These are phyloP conservation scores for Gastrophysa polygoni DNA, from an alignment of 2,888 invertebrate genomes.

Conservation along the genomic window DNA sequence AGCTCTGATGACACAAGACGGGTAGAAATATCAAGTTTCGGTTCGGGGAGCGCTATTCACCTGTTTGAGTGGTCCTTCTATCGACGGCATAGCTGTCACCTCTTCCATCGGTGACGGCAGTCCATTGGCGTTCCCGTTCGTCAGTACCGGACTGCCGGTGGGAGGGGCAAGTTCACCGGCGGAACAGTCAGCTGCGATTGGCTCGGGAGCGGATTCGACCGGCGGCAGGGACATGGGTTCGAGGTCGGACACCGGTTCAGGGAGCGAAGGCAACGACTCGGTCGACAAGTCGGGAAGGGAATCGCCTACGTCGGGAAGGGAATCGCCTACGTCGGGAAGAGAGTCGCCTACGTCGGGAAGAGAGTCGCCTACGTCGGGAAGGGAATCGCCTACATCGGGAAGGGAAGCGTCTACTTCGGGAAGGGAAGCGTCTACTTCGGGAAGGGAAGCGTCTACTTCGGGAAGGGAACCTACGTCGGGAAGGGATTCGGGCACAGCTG, in stretches of 20 bases:
- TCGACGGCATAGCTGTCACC: conserved; percentile 47
- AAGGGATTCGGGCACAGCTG: no score
- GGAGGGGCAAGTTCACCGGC: conserved; percentile 32
- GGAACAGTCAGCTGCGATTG: conserved; percentile 47
- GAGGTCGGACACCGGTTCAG: conserved; percentile 53
- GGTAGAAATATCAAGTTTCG: background rate
- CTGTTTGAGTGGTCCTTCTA: conserved; percentile 64
- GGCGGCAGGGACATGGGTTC: conserved; percentile 58
- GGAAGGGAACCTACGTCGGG: no score
- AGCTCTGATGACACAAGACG: background rate
- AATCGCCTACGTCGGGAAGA: no score
- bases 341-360: no score
- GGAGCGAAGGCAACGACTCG: conserved; percentile 55
- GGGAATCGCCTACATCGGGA: no score
- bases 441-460: no score
- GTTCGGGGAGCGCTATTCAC: conserved; percentile 50
- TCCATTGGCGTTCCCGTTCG: conserved; percentile 56
- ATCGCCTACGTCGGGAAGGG: no score
- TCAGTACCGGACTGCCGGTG: conserved; percentile 46
- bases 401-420: no score
- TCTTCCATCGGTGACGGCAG: conserved; percentile 54
- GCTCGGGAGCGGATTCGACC: conserved; percentile 56
- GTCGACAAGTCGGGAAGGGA: conserved; percentile 57
- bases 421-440: no score
- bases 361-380: no score